Conservation (phyloP, 2,888 invertebrate species). For the Caenorhabditis sp. region DNA sequence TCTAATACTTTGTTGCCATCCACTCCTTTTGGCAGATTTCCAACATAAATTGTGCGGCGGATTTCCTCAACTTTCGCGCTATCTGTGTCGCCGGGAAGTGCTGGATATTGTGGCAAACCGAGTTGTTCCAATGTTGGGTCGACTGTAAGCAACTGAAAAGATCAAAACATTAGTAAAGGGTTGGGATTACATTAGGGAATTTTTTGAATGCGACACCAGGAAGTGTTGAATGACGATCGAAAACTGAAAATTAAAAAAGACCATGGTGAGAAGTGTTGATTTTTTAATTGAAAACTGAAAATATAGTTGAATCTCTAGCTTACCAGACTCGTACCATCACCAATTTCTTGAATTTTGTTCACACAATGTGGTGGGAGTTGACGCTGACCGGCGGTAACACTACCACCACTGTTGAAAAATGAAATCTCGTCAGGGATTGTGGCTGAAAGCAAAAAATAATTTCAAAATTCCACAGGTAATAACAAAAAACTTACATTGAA, state of each 20-base stretch:
- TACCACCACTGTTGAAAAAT: constrained; percentile 89
- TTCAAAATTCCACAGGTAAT: background rate
- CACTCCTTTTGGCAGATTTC: constrained; percentile 77
- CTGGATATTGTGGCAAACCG: constrained; percentile 88
- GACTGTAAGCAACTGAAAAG: constrained; percentile 80
- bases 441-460: constrained; percentile 22
- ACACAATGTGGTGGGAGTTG: constrained; percentile 87
- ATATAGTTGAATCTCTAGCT: no score
- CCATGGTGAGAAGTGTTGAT: no score
- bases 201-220: background rate
- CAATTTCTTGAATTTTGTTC: constrained; percentile 77
- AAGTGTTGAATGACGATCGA: constrained; percentile 5
- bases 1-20: constrained; percentile 85
- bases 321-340: constrained; percentile 65
- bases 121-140: constrained; percentile 83
- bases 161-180: background rate
- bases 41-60: constrained; percentile 86
- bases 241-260: constrained; percentile 16
- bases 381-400: constrained; percentile 75
- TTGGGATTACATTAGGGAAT: background rate
- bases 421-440: constrained; percentile 86
- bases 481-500: constrained; percentile 55
- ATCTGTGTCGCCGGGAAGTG: constrained; percentile 80
- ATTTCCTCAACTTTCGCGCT: constrained; percentile 84
- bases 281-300: background rate